Evolutionary conservation across 2,888 invertebrate species (phyloP), one percentile per base, ranked within the genome.

Genomic region (Rhagophthalmus giganteus): DNA sequence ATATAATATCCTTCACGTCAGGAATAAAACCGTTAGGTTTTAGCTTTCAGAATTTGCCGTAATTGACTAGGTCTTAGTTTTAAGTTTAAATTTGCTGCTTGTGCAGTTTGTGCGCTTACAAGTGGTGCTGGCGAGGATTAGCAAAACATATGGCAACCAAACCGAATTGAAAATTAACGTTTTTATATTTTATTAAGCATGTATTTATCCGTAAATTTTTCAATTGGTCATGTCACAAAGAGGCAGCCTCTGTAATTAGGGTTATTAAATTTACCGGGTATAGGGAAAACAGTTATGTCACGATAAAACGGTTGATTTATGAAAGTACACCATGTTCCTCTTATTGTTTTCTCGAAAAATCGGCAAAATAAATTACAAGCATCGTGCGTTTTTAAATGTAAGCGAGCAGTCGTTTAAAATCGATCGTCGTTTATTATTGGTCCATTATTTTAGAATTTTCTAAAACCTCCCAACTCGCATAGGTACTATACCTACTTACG

Each of bases 211-310:
- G 7, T 20, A 20, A 20, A 20, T 20, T n/a, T n/a, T n/a, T 20
- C 20, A 20, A 20, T 20, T 20, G 20, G 20, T 20, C 37, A 11
- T 12, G 25, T 37, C 24, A 12, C 11, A 9, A 32, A 37, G 26
- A 25, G 25, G 20, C 20, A 37, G 11, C 9, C n/a, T n/a, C n/a
- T 37, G 25, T 37, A 37, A 37, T 37, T 37, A 24, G 26, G 24
- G 37, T 37, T 37, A 37, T 37, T 37, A 37, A 7, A 14, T 37
- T 20, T n/a, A n/a, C n/a, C n/a, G n/a, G 20, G 20, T 3, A 5
- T 20, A 20, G 7, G 4, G 7, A 20, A 3, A 20, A 5, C 20
- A 20, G 20, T 20, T 7, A 20, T n/a, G 7, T 20, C 3, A 5
- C 7, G 20, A 20, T 20, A 20, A 20, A 20, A 7, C 4, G 20